These are phyloP conservation scores for Pristionchus exspectatus DNA, from an alignment of 2,888 invertebrate species.

Conservation along the genomic window DNA sequence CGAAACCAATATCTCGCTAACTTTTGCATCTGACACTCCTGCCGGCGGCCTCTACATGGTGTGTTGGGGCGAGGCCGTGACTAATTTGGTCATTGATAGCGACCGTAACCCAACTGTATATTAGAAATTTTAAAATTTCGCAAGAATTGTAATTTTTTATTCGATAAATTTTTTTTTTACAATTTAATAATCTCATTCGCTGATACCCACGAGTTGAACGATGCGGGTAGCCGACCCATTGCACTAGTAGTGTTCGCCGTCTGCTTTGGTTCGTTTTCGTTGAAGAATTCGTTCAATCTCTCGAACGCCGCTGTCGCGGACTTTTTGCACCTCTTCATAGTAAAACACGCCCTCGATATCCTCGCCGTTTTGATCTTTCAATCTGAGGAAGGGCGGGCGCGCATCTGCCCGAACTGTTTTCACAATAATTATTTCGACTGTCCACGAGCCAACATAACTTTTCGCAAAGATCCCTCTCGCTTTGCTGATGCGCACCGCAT, in stretches of 20 bases:
- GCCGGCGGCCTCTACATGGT: too few relatives aligned
- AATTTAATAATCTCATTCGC: not conserved
- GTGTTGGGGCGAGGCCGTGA: too few relatives aligned
- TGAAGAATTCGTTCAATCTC: not conserved
- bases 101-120: not conserved
- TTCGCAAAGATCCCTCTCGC: too few relatives aligned
- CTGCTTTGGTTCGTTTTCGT: not conserved
- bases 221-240: not conserved
- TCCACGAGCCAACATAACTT: not conserved
- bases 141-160: too few relatives aligned
- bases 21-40: too few relatives aligned
- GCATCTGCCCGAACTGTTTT: not conserved
- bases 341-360: too few relatives aligned
- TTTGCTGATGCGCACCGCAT: too few relatives aligned
- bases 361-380: constrained; percentile 4
- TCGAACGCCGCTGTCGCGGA: not conserved
- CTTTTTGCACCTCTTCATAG: not conserved
- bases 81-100: too few relatives aligned
- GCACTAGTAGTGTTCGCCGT: too few relatives aligned
- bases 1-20: too few relatives aligned
- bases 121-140: not conserved
- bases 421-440: not conserved
- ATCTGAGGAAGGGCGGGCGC: not conserved
- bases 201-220: not conserved
- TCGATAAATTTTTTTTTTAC: too few relatives aligned